Evolutionary conservation across 2,888 invertebrate genomes (phyloP), one percentile per base, ranked within the genome.

Genomic region (Apamea epomidion): DNA sequence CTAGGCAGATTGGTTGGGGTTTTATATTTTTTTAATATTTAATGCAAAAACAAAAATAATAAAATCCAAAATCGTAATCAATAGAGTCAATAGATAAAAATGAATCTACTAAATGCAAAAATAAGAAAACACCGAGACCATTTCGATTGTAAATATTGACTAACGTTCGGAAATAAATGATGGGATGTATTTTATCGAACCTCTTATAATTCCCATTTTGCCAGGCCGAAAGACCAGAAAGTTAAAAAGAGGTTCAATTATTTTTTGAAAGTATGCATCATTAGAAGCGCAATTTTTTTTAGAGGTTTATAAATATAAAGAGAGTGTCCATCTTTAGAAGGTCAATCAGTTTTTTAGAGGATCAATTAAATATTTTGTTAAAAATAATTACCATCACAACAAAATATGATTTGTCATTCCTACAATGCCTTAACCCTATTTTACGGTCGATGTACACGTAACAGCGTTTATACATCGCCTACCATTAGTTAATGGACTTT

Each of bases 401-500:
- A 48, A 80, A 54, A 37, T 37, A 37, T 54, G 25, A 83, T 75
- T 77, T 37, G 32, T 75, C 58, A 14, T 48, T 70, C 70, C n/a
- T 65, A 75, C 51, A n/a, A 32, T 60, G 70, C 21, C 69, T 29
- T 58, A 77, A 65, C 67, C 77, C 69, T 78, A 74, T 71, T 75
- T 73, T 42, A 77, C 67, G 16, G 58, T 60, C 67, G 42, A 76
- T 62, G 73, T 83, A 72, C 68, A 81, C 45, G 45, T 70, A 67
- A 73, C 69, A 76, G 54, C 32, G 69, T 81, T 71, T 82, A 76
- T 54, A 81, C 84, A 81, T 85, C 77, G 73, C 65, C 76, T 72
- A 29, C 89, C 88, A 93, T 93, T 93, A 93, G 91, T 89, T 92
- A 93, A 93, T 93, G 92, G 93, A 83, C 88, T 88, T 89, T 91